Base-by-base conservation (phyloP, 2,797 vertebrate genomes). In the Rhinatrema bivittatum region DNA sequence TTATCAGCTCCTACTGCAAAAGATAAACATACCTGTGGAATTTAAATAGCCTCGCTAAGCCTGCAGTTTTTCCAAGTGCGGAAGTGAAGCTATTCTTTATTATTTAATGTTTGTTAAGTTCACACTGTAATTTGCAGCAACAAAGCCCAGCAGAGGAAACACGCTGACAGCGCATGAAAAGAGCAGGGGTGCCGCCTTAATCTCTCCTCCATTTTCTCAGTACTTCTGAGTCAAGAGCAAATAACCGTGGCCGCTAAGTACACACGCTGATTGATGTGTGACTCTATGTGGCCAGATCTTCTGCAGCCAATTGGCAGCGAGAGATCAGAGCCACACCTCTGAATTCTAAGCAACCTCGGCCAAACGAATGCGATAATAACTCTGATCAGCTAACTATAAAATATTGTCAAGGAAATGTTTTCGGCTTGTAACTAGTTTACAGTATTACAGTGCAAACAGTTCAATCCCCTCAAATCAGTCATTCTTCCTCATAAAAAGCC, bases 91-190 rank as follows among this genome's bases (percentile, higher is more conserved):
- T 36, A 26, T 29, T 36, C 44, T 40, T 50, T 50, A 48, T 34
- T 42, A 25, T 58, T 62, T 55, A 36, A 2, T 21, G 38, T 39
- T 39, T 55, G 46, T 60, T 63, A 64, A 53, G 36, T 42, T 43
- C 41, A 12, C 2, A 7, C 38, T 49, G 44, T 29, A 25, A 52
- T 60, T 50, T 46, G 50, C 42, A 46, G 39, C 40, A 57, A 42
- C 60, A 60, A 53, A 52, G 46, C n/a, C 36, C 48, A 34, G 27
- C 33, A 49, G 31, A 62, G 41, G 43, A 50, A 61, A 49, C 39
- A 51, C 28, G 9, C 29, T 74, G 50, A 50, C 40, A 43, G 60
- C 38, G 32, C 36, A 39, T 46, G 54, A 41, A 50, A 53, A 33
- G 42, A 9, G 46, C 39, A 52, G 42, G 52, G 68, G 39, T 50